Percentiles rank a stretch among this genome's conserved stretches.
Conservation (phyloP, 2,888 invertebrate species). For the Dicranocentrus wangi region DNA sequence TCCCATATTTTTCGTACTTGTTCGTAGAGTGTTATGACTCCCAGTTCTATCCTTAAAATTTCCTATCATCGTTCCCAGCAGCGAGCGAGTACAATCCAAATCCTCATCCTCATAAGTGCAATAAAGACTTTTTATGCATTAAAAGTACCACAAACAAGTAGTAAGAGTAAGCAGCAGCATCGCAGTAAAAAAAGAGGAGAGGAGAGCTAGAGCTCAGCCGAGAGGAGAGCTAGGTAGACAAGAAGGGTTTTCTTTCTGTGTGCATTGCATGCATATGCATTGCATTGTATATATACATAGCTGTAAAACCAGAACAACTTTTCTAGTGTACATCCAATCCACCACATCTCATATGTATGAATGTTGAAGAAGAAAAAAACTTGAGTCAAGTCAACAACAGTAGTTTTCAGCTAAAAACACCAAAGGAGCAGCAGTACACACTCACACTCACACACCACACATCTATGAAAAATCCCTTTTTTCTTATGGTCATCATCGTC, state of each 20-base stretch:
- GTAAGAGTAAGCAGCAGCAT: slow-evolving; percentile 3
- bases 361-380: slow-evolving; percentile 15
- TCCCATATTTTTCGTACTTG: slow-evolving; percentile 10
- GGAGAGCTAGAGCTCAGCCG: not conserved
- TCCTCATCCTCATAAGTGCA: slow-evolving; percentile 49
- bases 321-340: not conserved
- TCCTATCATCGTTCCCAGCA: slow-evolving; percentile 30
- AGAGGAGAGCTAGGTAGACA: not conserved
- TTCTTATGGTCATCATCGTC: slow-evolving; percentile 42
- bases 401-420: not conserved
- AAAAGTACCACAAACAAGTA: slow-evolving; percentile 14
- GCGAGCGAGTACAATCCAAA: slow-evolving; percentile 12
- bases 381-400: slow-evolving; percentile 27
- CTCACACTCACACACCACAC: not conserved
- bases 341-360: not conserved
- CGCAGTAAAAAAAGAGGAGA: not conserved
- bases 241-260: slow-evolving; percentile 18
- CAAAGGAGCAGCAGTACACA: slow-evolving; percentile 5
- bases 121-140: slow-evolving; percentile 48
- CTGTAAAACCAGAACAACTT: slow-evolving; percentile 15
- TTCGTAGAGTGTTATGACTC: slow-evolving; percentile 26
- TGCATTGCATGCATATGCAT: not conserved
- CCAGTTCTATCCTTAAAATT: slow-evolving; percentile 39
- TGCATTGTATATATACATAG: not conserved
- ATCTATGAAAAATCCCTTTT: slow-evolving; percentile 34